A percentile compares a stretch with the other conserved stretches of the same genome.
Evolutionary conservation across 2,888 invertebrate genomes (phyloP).

Genomic region (Apamea monoglypha): DNA sequence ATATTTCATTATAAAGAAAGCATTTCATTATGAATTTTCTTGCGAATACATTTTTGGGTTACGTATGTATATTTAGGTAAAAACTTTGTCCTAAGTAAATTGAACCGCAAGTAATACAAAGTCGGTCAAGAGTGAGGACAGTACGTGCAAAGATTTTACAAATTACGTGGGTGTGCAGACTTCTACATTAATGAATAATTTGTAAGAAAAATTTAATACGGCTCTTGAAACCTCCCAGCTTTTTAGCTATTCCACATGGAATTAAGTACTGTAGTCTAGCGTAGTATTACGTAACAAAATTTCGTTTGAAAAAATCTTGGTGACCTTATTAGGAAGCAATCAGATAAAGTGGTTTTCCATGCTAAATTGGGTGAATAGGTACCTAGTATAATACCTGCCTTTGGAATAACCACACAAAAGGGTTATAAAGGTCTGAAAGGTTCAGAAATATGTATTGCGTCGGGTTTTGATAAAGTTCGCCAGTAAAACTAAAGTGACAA

Average conservation of each 20-base stretch:
- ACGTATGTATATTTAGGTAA: not conserved
- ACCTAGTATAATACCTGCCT: not conserved
- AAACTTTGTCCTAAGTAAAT: constrained; percentile 4
- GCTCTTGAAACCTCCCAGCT: not conserved
- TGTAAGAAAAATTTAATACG: constrained; percentile 7
- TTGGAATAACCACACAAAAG: not conserved
- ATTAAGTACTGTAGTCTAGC: not conserved
- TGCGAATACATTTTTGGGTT: not conserved
- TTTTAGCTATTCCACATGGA: constrained; percentile 4
- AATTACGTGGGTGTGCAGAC: constrained; percentile 7
- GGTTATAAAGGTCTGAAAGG: not conserved
- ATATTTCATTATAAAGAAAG: constrained; percentile 12
- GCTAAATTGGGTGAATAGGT: not conserved
- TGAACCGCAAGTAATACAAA: constrained; percentile 22
- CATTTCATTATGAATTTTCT: not conserved
- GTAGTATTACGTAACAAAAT: not conserved
- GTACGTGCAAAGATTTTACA: constrained; percentile 49
- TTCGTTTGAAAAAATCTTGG: not conserved
- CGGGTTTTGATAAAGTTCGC: not conserved
- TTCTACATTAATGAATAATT: constrained; percentile 41
- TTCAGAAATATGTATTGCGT: not conserved
- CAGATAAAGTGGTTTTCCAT: not conserved
- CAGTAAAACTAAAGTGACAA: not conserved
- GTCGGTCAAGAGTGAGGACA: constrained; percentile 39
- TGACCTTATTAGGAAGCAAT: not conserved